Percentiles rank a stretch among this genome's conserved stretches.
Conservation (phyloP, 2,888 invertebrate species). For the Platypus cylindrus region DNA sequence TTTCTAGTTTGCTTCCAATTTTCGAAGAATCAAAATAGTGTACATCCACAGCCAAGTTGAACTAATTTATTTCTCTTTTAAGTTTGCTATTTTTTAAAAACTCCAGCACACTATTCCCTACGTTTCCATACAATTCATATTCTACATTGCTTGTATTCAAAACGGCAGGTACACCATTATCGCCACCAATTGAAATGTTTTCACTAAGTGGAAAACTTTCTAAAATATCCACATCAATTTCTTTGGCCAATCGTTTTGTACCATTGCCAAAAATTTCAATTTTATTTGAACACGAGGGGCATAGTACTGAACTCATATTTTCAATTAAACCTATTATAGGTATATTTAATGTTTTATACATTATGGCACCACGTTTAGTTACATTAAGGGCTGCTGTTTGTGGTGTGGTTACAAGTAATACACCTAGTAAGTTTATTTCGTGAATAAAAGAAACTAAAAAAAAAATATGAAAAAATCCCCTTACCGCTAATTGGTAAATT, state of each 20-base stretch:
- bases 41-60: no score
- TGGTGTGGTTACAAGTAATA: constrained; percentile 85
- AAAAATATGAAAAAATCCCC: background rate
- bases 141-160: constrained; percentile 40
- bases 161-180: constrained; percentile 64
- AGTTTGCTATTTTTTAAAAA: constrained; percentile 19
- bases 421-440: constrained; percentile 49
- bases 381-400: constrained; percentile 81
- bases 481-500: constrained; percentile 72
- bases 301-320: constrained; percentile 76
- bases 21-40: no score
- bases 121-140: constrained; percentile 20
- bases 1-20: no score
- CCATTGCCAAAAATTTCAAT: constrained; percentile 62
- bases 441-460: background rate
- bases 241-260: constrained; percentile 45
- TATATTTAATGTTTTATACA: constrained; percentile 74
- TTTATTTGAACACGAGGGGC: constrained; percentile 61
- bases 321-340: constrained; percentile 81
- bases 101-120: constrained; percentile 22
- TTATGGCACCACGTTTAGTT: constrained; percentile 70
- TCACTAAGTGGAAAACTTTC: constrained; percentile 62
- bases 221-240: constrained; percentile 53
- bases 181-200: constrained; percentile 55
- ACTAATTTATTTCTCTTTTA: no score